A percentile compares a stretch with the other conserved stretches of the same genome.
Evolutionary conservation across 2,888 invertebrate species (phyloP).

Genomic region (Thymelicus sylvestris): DNA sequence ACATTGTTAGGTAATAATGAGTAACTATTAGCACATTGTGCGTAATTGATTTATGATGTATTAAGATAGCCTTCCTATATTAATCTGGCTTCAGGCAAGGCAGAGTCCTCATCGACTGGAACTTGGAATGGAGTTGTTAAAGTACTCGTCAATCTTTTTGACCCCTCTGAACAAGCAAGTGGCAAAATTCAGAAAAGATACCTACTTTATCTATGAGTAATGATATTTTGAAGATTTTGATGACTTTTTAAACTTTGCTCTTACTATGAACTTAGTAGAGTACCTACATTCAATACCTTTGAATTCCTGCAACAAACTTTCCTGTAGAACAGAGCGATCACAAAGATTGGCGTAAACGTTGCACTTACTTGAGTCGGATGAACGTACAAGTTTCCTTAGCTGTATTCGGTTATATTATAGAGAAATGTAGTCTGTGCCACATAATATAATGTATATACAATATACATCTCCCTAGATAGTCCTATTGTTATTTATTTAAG

Average conservation of each 20-base stretch:
- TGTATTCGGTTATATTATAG: slow-evolving; percentile 46
- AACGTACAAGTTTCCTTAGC: slow-evolving; percentile 33
- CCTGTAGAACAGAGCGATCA: neutral
- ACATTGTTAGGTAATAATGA: slow-evolving; percentile 14
- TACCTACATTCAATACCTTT: neutral
- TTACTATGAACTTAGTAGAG: too few species aligned
- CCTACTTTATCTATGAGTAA: too few species aligned
- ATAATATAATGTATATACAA: slow-evolving; percentile 68
- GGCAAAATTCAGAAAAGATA: too few species aligned
- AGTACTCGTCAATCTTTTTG: neutral
- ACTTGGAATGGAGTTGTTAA: neutral
- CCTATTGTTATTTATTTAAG: slow-evolving; percentile 75
- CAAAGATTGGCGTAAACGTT: neutral
- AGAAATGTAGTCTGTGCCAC: slow-evolving; percentile 76
- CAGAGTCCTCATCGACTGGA: neutral
- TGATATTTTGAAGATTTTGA: too few species aligned
- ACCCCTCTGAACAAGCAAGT: neutral
- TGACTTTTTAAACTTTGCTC: too few species aligned
- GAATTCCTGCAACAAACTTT: neutral
- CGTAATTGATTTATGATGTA: slow-evolving; percentile 23
- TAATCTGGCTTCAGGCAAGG: slow-evolving; percentile 15
- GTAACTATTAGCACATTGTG: slow-evolving; percentile 20
- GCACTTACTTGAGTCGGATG: slow-evolving; percentile 33
- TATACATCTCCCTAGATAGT: slow-evolving; percentile 76
- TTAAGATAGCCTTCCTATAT: slow-evolving; percentile 21